These are phyloP conservation scores for Eospalax fontanierii DNA, from an alignment of 2,797 vertebrate genomes.

Conservation along the genomic window DNA sequence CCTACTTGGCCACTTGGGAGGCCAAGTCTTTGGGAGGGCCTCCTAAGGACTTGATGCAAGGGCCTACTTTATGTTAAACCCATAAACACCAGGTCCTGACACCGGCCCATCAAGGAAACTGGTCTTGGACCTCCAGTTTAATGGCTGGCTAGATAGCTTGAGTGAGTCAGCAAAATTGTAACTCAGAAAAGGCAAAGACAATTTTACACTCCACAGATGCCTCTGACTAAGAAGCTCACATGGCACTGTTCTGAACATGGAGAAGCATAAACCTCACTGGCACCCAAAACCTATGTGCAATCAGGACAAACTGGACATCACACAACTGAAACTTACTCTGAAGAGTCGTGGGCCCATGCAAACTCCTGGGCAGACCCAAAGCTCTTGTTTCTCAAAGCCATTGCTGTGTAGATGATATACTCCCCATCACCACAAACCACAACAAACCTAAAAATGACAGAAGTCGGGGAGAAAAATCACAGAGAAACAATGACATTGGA, in stretches of 20 bases:
- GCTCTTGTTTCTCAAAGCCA: slow-evolving; percentile 99
- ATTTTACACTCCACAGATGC: not conserved
- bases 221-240: not conserved
- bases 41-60: not conserved
- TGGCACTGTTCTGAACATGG: not conserved
- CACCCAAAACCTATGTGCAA: not conserved
- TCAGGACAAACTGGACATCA: not conserved
- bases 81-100: not conserved
- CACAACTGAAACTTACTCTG: slow-evolving; percentile 93
- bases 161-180: not conserved
- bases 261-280: not conserved
- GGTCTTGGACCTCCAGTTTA: not conserved
- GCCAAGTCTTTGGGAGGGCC: not conserved
- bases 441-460: slow-evolving; percentile 93
- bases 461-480: not conserved
- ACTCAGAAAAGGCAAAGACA: not conserved
- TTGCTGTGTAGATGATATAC: slow-evolving; percentile 95
- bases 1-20: not conserved
- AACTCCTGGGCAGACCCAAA: slow-evolving; percentile 99
- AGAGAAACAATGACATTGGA: not conserved
- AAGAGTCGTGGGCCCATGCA: slow-evolving; percentile 98
- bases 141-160: not conserved
- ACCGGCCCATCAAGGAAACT: not conserved
- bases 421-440: slow-evolving; percentile 97
- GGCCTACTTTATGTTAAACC: not conserved